These are phyloP conservation scores for Trichoplusia ni DNA, from an alignment of 1,140 invertebrate genomes.

Conservation along the genomic window DNA sequence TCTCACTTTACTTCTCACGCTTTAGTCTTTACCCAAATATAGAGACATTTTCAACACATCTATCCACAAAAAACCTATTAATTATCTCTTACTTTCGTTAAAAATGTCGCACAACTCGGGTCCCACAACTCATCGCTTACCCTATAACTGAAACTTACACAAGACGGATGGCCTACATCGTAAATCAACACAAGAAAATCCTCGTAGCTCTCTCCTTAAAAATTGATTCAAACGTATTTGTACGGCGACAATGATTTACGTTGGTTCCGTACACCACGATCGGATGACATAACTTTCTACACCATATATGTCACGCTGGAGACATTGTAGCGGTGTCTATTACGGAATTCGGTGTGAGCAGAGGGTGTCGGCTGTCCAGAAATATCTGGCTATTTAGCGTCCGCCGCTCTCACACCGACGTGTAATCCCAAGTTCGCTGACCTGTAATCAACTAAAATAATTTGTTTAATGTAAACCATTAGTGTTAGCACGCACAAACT, in stretches of 20 bases:
- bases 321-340: constrained; percentile 44
- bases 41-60: too few species aligned
- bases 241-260: constrained; percentile 18
- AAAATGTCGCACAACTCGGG: too few species aligned
- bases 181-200: constrained; percentile 24
- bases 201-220: background rate
- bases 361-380: constrained; percentile 56
- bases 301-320: constrained; percentile 43
- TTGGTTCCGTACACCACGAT: constrained; percentile 7
- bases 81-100: background rate
- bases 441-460: too few species aligned
- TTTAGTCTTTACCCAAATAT: too few species aligned
- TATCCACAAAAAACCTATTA: background rate
- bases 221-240: constrained; percentile 26
- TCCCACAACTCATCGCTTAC: background rate
- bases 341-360: constrained; percentile 49
- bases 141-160: background rate
- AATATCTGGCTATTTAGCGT: constrained; percentile 63
- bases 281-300: constrained; percentile 46
- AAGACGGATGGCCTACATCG: background rate
- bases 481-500: too few species aligned
- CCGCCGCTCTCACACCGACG: constrained; percentile 47
- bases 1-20: too few species aligned
- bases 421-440: constrained; percentile 29
- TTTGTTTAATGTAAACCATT: too few species aligned